Percentiles rank a stretch among this genome's conserved stretches.
Conservation (phyloP, 2,113 vertebrate species). For the Ovis canadensis region DNA sequence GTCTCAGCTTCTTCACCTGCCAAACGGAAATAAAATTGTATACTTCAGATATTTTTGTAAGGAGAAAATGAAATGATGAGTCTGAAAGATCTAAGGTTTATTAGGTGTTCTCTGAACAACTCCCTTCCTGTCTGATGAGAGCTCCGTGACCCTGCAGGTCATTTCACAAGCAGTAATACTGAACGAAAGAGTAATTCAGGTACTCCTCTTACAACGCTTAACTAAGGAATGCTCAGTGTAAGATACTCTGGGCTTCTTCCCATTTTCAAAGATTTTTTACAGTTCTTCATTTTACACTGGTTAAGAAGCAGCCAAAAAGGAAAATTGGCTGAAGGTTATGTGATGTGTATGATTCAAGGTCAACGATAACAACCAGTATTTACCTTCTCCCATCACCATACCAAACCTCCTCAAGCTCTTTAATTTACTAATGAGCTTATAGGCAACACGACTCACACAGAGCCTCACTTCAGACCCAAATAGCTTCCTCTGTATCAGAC, state of each 20-base stretch:
- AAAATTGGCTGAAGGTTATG: not conserved
- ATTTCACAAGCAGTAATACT: not conserved
- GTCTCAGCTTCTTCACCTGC: not conserved
- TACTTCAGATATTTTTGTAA: not conserved
- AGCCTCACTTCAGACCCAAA: not conserved
- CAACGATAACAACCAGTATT: not conserved
- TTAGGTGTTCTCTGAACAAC: rapidly evolving
- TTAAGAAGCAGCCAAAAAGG: not conserved
- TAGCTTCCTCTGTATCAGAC: not conserved
- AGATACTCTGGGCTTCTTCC: not conserved
- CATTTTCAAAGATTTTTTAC: not conserved
- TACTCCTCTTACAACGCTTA: rapidly evolving
- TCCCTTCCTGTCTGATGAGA: rapidly evolving
- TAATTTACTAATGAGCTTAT: not conserved
- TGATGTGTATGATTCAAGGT: not conserved
- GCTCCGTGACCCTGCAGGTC: rapidly evolving
- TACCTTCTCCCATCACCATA: not conserved
- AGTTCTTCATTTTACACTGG: not conserved
- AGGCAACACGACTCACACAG: not conserved
- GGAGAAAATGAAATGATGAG: not conserved
- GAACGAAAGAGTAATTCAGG: rapidly evolving
- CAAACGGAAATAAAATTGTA: not conserved
- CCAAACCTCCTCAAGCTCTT: not conserved
- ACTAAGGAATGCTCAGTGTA: not conserved
- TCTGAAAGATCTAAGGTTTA: rapidly evolving